Evolutionary conservation across 2,888 invertebrate species (phyloP), one percentile per base, ranked within the genome.

Genomic region (Microctonus aethiopoides): DNA sequence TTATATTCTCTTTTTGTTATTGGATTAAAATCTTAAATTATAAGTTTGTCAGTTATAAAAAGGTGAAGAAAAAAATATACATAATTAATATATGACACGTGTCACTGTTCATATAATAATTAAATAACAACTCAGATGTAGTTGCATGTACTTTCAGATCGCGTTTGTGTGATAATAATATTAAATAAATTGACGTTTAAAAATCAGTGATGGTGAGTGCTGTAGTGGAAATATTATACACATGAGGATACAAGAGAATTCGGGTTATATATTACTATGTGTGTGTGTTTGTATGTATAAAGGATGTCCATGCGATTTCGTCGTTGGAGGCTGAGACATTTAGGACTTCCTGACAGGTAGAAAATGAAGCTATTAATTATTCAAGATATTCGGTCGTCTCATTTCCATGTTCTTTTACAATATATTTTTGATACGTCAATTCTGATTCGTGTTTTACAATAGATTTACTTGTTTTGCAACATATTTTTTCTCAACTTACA

Each of bases 311-410:
- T 52, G 64, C 64, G 73, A 74, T 72, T 74, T 77, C 77, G 74
- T 76, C 77, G 77, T 77, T 78, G 77, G 77, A 74, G 78, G 74
- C 70, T 77, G 73, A 71, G 75, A 74, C 75, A 76, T 73, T n/a
- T 74, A 74, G 71, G 76, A 79, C 80, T 83, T 83, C 80, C 81
- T 82, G 83, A 83, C 81, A 81, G 82, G 79, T 82, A 80, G 79
- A 84, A 84, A 84, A 83, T 83, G 13, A 80, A 84, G 83, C 83
- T 83, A 84, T 84, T 83, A 83, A 83, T 84, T 83, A 83, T 80
- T 76, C 77, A 71, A 67, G 65, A 73, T 68, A 61, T 74, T 73
- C 70, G 62, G 52, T 24, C 36, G 36, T 51, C 16, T 65, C 24
- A 16, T 34, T 46, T 34, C 16, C 62, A 70, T 71, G 67, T 73